Evolutionary conservation across 2,797 vertebrate genomes (phyloP).

Genomic region (Anolis apletophallus): DNA sequence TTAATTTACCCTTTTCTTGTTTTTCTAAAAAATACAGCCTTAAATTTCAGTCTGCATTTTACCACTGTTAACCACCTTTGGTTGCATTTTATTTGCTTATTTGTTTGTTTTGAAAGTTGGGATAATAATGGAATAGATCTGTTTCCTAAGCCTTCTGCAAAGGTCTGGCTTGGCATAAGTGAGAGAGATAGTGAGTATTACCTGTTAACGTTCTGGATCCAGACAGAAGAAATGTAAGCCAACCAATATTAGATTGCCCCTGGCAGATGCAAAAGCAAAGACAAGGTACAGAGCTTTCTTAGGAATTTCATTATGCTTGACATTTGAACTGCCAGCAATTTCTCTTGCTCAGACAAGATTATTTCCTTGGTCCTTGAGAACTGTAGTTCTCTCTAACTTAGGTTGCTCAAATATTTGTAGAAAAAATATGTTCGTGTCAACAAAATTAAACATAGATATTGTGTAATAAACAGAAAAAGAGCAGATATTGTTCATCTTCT

Average conservation of each 20-base stretch:
- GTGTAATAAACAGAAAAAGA: neutral
- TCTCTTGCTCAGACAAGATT: neutral
- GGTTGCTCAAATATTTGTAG: neutral
- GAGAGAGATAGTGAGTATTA: slow-evolving; percentile 43
- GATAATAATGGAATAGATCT: neutral
- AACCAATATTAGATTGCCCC: neutral
- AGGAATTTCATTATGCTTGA: slow-evolving; percentile 19
- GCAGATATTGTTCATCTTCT: neutral
- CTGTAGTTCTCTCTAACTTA: neutral
- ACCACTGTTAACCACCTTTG: neutral
- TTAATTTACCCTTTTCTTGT: too few relatives aligned
- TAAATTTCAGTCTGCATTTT: too few relatives aligned
- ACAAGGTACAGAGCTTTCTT: slow-evolving; percentile 19
- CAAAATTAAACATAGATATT: neutral
- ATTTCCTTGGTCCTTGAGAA: neutral
- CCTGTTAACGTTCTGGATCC: slow-evolving; percentile 50
- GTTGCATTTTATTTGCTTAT: neutral
- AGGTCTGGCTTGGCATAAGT: slow-evolving; percentile 39
- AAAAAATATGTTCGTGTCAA: neutral
- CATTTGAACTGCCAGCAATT: neutral
- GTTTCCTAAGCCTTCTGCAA: slow-evolving; percentile 28
- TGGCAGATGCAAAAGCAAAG: slow-evolving; percentile 44
- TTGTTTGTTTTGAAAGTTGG: too few relatives aligned
- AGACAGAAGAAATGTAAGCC: slow-evolving; percentile 41
- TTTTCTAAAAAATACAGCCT: too few relatives aligned